Conservation (phyloP, 2,888 invertebrate species). For the Steinernema hermaphroditum region DNA sequence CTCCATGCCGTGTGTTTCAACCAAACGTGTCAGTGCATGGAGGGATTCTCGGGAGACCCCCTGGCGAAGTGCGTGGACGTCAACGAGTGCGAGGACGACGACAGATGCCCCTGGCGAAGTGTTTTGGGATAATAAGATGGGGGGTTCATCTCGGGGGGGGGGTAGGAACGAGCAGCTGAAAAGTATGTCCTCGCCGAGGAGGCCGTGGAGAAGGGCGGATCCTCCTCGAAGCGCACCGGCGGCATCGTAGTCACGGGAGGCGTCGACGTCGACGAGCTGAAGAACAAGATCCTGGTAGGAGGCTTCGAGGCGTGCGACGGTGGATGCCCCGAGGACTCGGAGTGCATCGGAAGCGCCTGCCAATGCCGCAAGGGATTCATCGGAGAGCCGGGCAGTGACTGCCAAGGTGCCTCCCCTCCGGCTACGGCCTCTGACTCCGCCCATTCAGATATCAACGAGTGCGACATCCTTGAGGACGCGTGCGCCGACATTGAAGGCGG, state of each 20-base stretch:
- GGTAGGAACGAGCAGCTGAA: too few relatives aligned
- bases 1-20: constrained; percentile 57
- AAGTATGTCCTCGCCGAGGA: too few relatives aligned
- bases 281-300: not conserved
- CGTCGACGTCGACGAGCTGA: constrained; percentile 42
- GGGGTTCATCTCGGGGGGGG: constrained; percentile 56
- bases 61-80: constrained; percentile 55
- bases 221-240: too few relatives aligned
- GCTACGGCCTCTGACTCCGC: not conserved
- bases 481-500: constrained; percentile 45
- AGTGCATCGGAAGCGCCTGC: constrained; percentile 55
- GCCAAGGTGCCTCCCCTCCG: constrained; percentile 41
- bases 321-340: constrained; percentile 55
- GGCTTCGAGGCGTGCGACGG: not conserved
- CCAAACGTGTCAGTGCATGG: constrained; percentile 78
- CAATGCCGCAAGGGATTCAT: constrained; percentile 54
- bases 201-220: too few relatives aligned
- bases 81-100: constrained; percentile 57
- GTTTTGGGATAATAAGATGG: constrained; percentile 59
- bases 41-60: constrained; percentile 83
- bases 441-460: constrained; percentile 54
- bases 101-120: constrained; percentile 55
- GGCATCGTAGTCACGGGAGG: too few relatives aligned
- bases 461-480: constrained; percentile 41
- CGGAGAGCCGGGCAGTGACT: constrained; percentile 54